Evolutionary conservation across 2,113 vertebrate species (phyloP).

Genomic region (Antechinus stuartii): DNA sequence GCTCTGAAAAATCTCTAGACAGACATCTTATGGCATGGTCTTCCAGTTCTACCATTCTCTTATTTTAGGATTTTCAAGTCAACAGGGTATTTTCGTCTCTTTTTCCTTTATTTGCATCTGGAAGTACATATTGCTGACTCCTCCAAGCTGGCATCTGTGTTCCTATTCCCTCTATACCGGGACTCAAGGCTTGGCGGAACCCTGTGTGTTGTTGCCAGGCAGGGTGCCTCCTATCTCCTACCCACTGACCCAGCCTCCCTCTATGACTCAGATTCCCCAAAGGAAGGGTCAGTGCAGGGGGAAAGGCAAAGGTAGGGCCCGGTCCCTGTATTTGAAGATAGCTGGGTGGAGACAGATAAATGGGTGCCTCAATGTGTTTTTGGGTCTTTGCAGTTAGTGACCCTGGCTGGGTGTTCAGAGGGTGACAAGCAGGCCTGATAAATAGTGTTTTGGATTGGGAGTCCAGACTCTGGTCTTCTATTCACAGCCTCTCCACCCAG

Average conservation of each 20-base stretch:
- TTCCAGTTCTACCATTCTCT: not conserved
- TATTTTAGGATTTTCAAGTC: not conserved
- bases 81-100: too few relatives aligned
- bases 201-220: not conserved
- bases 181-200: not conserved
- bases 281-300: not conserved
- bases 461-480: not conserved
- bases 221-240: not conserved
- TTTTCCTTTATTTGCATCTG: not conserved
- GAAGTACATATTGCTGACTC: not conserved
- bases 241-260: not conserved
- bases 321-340: not conserved
- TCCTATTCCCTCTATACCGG: not conserved
- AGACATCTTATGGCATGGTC: not conserved
- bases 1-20: not conserved
- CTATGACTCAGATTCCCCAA: not conserved
- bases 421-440: not conserved
- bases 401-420: constrained; percentile 10
- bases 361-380: not conserved
- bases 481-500: not conserved
- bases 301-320: not conserved
- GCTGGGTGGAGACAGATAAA: not conserved
- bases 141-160: not conserved
- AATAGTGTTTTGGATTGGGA: not conserved
- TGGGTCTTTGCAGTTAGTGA: not conserved